These are phyloP conservation scores for Harpagifer antarcticus DNA, from an alignment of 2,797 vertebrate species.

Conservation along the genomic window DNA sequence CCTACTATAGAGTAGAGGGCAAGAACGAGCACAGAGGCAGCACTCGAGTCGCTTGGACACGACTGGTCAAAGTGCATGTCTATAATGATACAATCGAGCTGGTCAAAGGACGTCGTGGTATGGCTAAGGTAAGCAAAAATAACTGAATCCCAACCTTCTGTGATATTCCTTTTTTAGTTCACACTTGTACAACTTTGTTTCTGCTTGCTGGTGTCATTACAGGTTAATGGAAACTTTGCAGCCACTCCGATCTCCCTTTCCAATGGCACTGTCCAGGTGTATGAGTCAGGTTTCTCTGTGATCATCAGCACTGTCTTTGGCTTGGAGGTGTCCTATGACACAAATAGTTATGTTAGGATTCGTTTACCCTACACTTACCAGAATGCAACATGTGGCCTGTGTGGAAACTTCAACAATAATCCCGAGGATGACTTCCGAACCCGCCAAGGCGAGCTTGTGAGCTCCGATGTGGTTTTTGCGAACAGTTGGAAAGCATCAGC, in stretches of 20 bases:
- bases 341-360: slow-evolving; percentile 60
- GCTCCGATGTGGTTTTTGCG: slow-evolving; percentile 70
- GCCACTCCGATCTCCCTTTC: slow-evolving; percentile 67
- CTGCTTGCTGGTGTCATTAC: slow-evolving; percentile 20
- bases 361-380: slow-evolving; percentile 66
- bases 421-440: slow-evolving; percentile 76
- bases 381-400: slow-evolving; percentile 78
- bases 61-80: slow-evolving; percentile 73
- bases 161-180: not conserved
- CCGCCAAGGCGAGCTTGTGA: slow-evolving; percentile 37
- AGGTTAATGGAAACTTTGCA: slow-evolving; percentile 74
- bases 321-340: slow-evolving; percentile 76
- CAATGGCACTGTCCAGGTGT: slow-evolving; percentile 66
- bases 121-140: slow-evolving; percentile 64
- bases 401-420: slow-evolving; percentile 74
- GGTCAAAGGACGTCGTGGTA: slow-evolving; percentile 61
- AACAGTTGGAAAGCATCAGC: slow-evolving; percentile 69
- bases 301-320: slow-evolving; percentile 74
- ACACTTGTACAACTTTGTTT: not conserved
- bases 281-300: slow-evolving; percentile 73
- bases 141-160: rapidly evolving
- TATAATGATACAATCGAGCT: slow-evolving; percentile 74
- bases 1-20: slow-evolving; percentile 77
- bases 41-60: slow-evolving; percentile 71
- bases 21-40: slow-evolving; percentile 78